phyloP scores from a whole-genome alignment of 2,113 vertebrate genomes.

The Hippolais icterina region DNA sequence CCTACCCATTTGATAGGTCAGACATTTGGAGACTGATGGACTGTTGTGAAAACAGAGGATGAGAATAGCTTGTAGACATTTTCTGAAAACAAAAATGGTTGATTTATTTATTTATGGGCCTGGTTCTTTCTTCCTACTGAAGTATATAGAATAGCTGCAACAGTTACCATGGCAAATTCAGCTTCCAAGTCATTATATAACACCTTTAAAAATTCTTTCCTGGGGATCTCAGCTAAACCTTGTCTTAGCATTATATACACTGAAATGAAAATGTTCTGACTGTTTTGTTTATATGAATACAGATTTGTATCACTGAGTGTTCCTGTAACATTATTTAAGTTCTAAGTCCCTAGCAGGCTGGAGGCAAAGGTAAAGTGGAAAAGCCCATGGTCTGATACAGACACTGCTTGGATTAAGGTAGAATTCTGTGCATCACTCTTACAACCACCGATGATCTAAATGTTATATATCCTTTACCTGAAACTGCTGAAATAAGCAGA shows the following conservation, averaged over 20 bases:
- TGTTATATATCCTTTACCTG: background rate
- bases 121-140: background rate
- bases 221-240: background rate
- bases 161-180: slow-evolving; percentile 61
- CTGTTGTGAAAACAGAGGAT: background rate
- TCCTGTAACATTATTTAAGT: background rate
- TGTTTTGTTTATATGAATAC: background rate
- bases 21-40: background rate
- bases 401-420: background rate
- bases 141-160: background rate
- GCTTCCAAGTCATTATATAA: background rate
- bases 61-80: background rate
- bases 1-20: background rate
- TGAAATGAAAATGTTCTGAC: background rate
- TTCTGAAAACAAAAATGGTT: background rate
- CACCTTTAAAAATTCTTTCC: background rate
- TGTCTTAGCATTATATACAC: background rate
- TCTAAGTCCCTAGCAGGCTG: background rate
- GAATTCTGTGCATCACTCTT: background rate
- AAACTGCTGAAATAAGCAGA: background rate
- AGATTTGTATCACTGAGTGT: background rate
- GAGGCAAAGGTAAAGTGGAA: background rate
- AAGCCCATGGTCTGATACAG: background rate
- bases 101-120: background rate
- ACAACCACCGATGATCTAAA: background rate